Evolutionary conservation across 2,797 vertebrate genomes (phyloP), one percentile per base, ranked within the genome.

Genomic region (Helarctos malayanus): DNA sequence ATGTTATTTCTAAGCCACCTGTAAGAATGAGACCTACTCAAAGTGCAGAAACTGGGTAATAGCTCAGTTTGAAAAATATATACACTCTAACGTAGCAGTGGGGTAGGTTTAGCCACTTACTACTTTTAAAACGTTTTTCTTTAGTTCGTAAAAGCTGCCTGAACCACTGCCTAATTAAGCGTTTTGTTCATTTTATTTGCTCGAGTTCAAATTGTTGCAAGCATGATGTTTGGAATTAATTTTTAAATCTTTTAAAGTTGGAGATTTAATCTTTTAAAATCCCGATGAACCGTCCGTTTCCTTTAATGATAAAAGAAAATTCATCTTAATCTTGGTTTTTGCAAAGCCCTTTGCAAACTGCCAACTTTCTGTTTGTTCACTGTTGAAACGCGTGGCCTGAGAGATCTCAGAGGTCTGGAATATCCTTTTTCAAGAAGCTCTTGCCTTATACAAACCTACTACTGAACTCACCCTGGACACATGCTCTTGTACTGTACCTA

Each of bases 301-400:
- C 76, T 75, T 69, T 85, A 85, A 83, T 65, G 10, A 89, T 93
- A 56, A 91, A 84, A 89, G 38, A 68, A 68, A 35, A 38, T 45
- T 2, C 15, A 18, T 47, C 41, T 23, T 54, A n/a, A 38, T 52
- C 80, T 94, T 75, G 14, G 65, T 89, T 12, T 83, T 78, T 63
- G 25, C 52, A 61, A 83, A 76, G 7, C 21, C 7, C 63, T 87
- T 79, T 49, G 52, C 71, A 32, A 63, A 75, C 25, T 54, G 54
- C 45, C 61, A 52, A 3, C 7, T 71, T 71, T 68, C 27, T 29
- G 69, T 18, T 47, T 61, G 47, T 82, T 23, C 0, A 16, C 38
- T 16, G 84, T 79, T 79, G 61, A 89, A 84, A 27, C 14, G 7
- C 1, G 5, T 27, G 83, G 14, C 47, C 38, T 56, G 56, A 75